A percentile compares a stretch with the other conserved stretches of the same genome.
These are phyloP conservation scores for Dendrolimus houi DNA, from an alignment of 2,888 invertebrate species.

Conservation along the genomic window DNA sequence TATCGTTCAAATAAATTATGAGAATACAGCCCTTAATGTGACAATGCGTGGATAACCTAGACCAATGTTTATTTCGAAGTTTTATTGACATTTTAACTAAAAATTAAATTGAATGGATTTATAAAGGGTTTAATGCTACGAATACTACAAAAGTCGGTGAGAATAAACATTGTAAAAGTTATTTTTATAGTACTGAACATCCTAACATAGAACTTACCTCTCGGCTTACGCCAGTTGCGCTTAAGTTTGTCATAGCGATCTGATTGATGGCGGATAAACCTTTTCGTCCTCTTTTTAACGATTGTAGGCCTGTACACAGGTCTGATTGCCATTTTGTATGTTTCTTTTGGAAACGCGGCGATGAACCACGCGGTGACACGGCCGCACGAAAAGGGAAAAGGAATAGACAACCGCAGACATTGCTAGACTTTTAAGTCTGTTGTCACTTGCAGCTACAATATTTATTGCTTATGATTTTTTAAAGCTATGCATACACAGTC, in stretches of 20 bases:
- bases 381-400: conserved; percentile 70
- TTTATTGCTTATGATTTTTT: too few relatives aligned
- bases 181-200: neutral
- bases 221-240: conserved; percentile 99
- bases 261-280: conserved; percentile 98
- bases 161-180: neutral
- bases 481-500: too few relatives aligned
- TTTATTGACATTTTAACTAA: neutral
- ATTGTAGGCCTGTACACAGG: conserved; percentile 93
- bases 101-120: neutral
- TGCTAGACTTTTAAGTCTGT: conserved; percentile 33
- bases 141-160: too few relatives aligned
- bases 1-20: too few relatives aligned
- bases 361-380: conserved; percentile 76
- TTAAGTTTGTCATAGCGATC: conserved; percentile 98
- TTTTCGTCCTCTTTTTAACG: conserved; percentile 98
- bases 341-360: conserved; percentile 54
- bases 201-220: conserved; percentile 72
- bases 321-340: conserved; percentile 88
- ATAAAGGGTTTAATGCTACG: too few relatives aligned
- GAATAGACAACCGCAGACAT: conserved; percentile 58
- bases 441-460: too few relatives aligned
- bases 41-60: neutral
- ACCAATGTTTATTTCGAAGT: neutral
- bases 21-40: too few relatives aligned